These are phyloP conservation scores for Phainopepla nitens DNA, from an alignment of 2,113 vertebrate genomes.

Conservation along the genomic window DNA sequence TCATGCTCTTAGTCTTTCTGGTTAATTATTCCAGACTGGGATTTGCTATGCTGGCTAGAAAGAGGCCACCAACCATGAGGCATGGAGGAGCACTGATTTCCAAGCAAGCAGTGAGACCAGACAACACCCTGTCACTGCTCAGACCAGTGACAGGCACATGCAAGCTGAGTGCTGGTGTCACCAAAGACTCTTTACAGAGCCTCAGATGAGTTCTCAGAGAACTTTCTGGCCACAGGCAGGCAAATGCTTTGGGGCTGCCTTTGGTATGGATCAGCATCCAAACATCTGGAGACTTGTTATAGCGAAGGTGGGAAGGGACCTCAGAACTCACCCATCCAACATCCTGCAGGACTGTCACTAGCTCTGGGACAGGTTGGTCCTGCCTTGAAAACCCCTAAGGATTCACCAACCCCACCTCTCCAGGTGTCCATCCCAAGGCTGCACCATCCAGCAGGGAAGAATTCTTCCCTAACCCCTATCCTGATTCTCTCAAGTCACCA, in stretches of 20 bases:
- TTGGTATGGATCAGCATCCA: background rate
- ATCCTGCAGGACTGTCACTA: background rate
- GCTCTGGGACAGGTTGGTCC: background rate
- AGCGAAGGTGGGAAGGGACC: background rate
- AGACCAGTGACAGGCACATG: fast-evolving
- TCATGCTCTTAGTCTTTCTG: background rate
- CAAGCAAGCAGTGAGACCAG: background rate
- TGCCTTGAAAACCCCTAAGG: background rate
- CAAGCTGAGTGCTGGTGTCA: background rate
- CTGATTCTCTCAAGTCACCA: background rate
- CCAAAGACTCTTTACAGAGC: background rate
- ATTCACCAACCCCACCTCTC: background rate
- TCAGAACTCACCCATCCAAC: background rate
- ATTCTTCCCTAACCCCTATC: background rate
- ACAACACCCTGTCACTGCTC: background rate
- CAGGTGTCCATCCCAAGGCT: background rate
- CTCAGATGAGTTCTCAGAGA: background rate
- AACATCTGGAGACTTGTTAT: background rate
- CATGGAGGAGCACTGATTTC: background rate
- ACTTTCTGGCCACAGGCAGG: background rate
- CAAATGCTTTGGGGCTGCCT: background rate
- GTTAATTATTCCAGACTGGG: background rate
- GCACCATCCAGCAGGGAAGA: background rate
- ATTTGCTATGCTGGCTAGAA: background rate
- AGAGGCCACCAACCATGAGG: background rate